Evolutionary conservation across 2,113 vertebrate genomes (phyloP).

Genomic region (Ptilonorhynchus violaceus): DNA sequence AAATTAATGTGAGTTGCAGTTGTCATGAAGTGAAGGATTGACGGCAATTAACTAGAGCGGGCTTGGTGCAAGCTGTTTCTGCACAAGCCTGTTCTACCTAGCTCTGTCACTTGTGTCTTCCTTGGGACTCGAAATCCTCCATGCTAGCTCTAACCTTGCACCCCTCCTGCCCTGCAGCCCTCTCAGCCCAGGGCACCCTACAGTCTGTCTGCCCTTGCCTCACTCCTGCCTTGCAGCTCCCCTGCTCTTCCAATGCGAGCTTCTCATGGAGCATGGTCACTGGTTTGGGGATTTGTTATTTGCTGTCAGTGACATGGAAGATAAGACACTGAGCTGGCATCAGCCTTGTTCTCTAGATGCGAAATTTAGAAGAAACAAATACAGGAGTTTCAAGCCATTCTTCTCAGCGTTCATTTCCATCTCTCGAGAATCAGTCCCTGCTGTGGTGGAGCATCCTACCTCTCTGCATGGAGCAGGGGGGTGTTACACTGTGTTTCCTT

Average conservation of each 20-base stretch:
- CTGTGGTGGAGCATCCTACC: neutral
- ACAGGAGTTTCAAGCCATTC: neutral
- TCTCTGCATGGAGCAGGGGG: neutral
- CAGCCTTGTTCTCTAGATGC: neutral
- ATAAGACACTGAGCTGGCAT: neutral
- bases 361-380: neutral
- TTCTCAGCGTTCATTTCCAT: neutral
- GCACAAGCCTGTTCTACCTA: neutral
- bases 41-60: neutral
- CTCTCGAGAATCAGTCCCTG: neutral
- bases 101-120: neutral
- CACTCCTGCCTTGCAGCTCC: neutral
- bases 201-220: neutral
- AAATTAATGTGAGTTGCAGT: constrained; percentile 60
- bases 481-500: neutral
- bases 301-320: neutral
- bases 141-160: neutral
- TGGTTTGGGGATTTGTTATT: neutral
- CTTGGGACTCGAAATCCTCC: neutral
- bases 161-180: neutral
- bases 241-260: accelerated
- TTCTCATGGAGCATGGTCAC: neutral
- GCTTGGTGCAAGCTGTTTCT: neutral
- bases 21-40: constrained; percentile 59
- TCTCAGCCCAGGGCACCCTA: neutral